A percentile compares a stretch with the other conserved stretches of the same genome.
Conservation (phyloP, 2,797 vertebrate genomes). For the Protonibea diacanthus region DNA sequence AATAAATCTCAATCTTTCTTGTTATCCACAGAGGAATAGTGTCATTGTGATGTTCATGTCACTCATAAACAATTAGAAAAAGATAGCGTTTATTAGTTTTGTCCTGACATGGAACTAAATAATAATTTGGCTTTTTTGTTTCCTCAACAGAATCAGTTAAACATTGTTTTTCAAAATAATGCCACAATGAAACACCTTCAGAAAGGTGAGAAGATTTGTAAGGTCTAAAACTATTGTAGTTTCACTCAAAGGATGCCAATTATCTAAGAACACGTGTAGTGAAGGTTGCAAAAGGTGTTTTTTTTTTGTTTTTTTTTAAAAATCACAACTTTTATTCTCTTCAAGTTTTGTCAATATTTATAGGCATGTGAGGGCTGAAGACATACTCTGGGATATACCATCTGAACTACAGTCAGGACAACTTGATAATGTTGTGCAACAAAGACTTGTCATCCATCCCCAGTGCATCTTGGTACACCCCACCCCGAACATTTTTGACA, state of each 20-base stretch:
- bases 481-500: constrained; percentile 35
- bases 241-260: constrained; percentile 23
- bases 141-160: constrained; percentile 13
- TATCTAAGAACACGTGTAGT: constrained; percentile 19
- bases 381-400: constrained; percentile 21
- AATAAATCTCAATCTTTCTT: constrained; percentile 44
- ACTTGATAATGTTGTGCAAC: constrained; percentile 12
- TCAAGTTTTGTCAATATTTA: constrained; percentile 42
- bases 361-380: constrained; percentile 31
- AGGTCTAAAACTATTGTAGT: constrained; percentile 10
- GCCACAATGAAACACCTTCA: constrained; percentile 9
- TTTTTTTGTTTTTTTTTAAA: too few species aligned
- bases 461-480: constrained; percentile 31
- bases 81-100: neutral
- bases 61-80: constrained; percentile 32
- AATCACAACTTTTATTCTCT: constrained; percentile 31
- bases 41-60: constrained; percentile 34
- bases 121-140: constrained; percentile 38
- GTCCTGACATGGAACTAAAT: constrained; percentile 37
- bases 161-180: constrained; percentile 34
- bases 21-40: constrained; percentile 34
- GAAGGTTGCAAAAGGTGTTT: constrained; percentile 20
- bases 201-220: constrained; percentile 14
- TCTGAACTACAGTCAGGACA: constrained; percentile 16
- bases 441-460: constrained; percentile 14